Evolutionary conservation across 2,797 vertebrate genomes (phyloP).

Genomic region (Sebastes matsubarae): DNA sequence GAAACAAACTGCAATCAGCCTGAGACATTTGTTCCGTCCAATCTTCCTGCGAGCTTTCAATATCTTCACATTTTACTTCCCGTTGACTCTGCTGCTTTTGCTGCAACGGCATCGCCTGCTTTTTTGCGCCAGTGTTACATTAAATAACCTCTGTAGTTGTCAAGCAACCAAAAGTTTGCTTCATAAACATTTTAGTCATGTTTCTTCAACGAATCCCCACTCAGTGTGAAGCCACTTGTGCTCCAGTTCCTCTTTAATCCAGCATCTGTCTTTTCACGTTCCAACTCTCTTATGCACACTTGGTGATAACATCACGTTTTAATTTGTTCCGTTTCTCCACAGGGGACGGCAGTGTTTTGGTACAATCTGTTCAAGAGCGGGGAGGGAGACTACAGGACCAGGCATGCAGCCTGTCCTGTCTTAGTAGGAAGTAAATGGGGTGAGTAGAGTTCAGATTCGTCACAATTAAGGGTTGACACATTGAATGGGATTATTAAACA

Average conservation of each 20-base stretch:
- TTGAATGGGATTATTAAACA: not conserved
- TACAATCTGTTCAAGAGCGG: conserved; percentile 96
- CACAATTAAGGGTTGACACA: not conserved
- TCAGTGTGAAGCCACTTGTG: not conserved
- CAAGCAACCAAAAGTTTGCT: not conserved
- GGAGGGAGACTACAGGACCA: conserved; percentile 95
- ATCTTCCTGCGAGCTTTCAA: not conserved
- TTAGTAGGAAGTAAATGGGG: conserved; percentile 99
- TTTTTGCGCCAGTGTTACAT: not conserved
- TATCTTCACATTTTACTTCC: not conserved
- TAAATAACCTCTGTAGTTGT: not conserved
- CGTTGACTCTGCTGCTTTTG: not conserved
- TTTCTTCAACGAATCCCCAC: not conserved
- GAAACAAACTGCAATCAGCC: not conserved
- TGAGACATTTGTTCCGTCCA: not conserved
- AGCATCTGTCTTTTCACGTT: not conserved
- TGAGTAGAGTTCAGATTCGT: conserved; percentile 75
- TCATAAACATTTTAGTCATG: not conserved
- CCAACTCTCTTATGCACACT: not conserved
- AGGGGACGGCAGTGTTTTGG: conserved; percentile 99
- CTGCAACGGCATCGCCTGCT: not conserved
- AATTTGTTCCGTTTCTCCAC: conserved; percentile 25
- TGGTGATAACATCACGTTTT: not conserved
- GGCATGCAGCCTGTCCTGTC: conserved; percentile 96
- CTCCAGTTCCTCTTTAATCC: not conserved